A percentile compares a stretch with the other conserved stretches of the same genome.
phyloP scores from a whole-genome alignment of 2,888 invertebrate species.

The Ectropis crepuscularia region DNA sequence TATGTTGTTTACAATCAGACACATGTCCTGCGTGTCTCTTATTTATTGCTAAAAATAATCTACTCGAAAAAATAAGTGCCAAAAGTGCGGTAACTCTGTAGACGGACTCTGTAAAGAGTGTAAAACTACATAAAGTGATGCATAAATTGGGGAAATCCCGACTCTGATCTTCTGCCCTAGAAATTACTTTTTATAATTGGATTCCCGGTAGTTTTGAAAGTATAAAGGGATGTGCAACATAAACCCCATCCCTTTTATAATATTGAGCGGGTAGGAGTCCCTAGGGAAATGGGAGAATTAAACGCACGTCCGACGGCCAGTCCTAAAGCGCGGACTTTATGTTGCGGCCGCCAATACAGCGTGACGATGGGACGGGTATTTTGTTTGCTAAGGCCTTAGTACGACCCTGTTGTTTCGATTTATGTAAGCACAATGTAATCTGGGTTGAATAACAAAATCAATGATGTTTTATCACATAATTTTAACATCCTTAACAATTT shows the following conservation, averaged over 20 bases:
- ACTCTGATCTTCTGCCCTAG: conserved; percentile 1
- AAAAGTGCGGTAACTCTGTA: too few relatives aligned
- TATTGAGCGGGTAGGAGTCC: conserved; percentile 52
- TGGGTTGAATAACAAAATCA: neutral
- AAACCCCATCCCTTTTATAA: conserved; percentile 49
- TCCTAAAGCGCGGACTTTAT: conserved; percentile 54
- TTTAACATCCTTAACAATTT: too few relatives aligned
- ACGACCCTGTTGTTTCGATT: too few relatives aligned
- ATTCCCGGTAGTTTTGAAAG: conserved; percentile 41
- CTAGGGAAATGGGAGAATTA: conserved; percentile 61
- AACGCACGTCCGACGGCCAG: conserved; percentile 55
- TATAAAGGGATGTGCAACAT: conserved; percentile 37
- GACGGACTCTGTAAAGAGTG: too few relatives aligned
- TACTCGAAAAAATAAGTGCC: too few relatives aligned
- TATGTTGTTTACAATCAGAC: too few relatives aligned
- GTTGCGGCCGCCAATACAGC: conserved; percentile 53
- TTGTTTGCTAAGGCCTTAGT: conserved; percentile 15
- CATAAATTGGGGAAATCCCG: too few relatives aligned
- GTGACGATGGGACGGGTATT: conserved; percentile 29
- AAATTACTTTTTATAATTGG: conserved; percentile 40
- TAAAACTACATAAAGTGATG: too few relatives aligned
- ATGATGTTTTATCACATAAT: neutral
- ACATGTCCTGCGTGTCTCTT: too few relatives aligned
- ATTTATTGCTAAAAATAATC: too few relatives aligned
- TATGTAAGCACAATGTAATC: too few relatives aligned